Evolutionary conservation across 2,113 vertebrate genomes (phyloP).

Genomic region (Hippopotamus amphibius): DNA sequence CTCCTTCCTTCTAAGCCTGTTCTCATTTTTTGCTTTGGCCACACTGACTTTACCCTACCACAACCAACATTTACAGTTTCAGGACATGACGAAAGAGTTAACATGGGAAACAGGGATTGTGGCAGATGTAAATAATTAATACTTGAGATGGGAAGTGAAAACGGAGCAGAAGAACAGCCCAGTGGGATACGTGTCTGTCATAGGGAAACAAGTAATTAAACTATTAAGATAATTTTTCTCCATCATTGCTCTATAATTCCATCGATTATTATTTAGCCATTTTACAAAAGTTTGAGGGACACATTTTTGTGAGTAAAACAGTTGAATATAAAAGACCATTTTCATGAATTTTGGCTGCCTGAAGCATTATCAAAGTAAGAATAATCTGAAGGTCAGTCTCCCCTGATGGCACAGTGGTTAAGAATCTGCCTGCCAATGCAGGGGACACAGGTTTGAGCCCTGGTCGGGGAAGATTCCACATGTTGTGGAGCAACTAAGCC

Average conservation of each 20-base stretch:
- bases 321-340: neutral
- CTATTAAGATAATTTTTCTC: neutral
- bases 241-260: neutral
- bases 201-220: neutral
- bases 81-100: neutral
- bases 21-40: too few relatives aligned
- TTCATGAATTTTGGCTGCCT: neutral
- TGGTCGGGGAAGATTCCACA: too few relatives aligned
- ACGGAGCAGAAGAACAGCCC: neutral
- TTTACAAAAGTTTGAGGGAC: neutral
- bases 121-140: slow-evolving; percentile 40
- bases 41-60: neutral
- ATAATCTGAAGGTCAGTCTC: neutral
- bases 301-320: slow-evolving; percentile 9
- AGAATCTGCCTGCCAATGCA: too few relatives aligned
- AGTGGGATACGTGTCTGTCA: neutral
- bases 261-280: neutral
- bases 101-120: neutral
- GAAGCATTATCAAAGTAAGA: neutral
- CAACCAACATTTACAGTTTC: neutral
- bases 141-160: neutral
- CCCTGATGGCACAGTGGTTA: too few relatives aligned
- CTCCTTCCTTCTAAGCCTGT: neutral
- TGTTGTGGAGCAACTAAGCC: too few relatives aligned
- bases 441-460: too few relatives aligned